These are phyloP conservation scores for Lucilia cuprina DNA, from an alignment of 1,140 invertebrate genomes.

Conservation along the genomic window DNA sequence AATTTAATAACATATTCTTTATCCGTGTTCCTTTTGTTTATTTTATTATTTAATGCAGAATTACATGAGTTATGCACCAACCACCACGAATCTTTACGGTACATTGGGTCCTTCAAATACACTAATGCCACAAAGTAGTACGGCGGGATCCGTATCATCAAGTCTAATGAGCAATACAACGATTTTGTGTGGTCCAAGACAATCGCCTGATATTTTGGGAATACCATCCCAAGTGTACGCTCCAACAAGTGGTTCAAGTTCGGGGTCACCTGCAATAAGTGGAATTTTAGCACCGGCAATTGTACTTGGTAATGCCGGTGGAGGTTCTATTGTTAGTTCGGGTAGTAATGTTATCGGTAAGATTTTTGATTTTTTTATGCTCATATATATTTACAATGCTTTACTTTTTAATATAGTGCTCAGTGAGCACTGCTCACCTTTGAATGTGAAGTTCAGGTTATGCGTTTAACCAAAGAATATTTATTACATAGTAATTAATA, in stretches of 20 bases:
- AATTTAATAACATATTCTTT: neutral
- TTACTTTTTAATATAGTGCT: too few species aligned
- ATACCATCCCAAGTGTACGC: constrained; percentile 47
- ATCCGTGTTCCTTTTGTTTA: neutral
- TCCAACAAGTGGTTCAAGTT: constrained; percentile 38
- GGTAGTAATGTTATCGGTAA: constrained; percentile 54
- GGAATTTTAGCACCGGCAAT: constrained; percentile 54
- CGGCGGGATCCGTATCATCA: constrained; percentile 5
- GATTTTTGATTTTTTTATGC: constrained; percentile 6
- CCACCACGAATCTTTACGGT: constrained; percentile 50
- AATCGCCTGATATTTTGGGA: constrained; percentile 58
- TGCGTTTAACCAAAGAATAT: too few species aligned
- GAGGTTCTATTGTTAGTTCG: constrained; percentile 33
- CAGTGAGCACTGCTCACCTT: too few species aligned
- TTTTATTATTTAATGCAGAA: constrained; percentile 44
- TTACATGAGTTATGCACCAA: constrained; percentile 54
- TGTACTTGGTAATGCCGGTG: constrained; percentile 44
- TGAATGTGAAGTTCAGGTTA: too few species aligned
- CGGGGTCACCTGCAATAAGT: constrained; percentile 39
- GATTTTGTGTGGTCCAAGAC: constrained; percentile 46
- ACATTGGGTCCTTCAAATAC: constrained; percentile 47
- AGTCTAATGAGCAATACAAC: constrained; percentile 47
- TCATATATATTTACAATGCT: too few species aligned
- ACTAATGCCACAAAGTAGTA: constrained; percentile 36
- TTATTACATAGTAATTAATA: too few species aligned